Evolutionary conservation across 2,888 invertebrate genomes (phyloP).

Genomic region (Zelleria hepariella): DNA sequence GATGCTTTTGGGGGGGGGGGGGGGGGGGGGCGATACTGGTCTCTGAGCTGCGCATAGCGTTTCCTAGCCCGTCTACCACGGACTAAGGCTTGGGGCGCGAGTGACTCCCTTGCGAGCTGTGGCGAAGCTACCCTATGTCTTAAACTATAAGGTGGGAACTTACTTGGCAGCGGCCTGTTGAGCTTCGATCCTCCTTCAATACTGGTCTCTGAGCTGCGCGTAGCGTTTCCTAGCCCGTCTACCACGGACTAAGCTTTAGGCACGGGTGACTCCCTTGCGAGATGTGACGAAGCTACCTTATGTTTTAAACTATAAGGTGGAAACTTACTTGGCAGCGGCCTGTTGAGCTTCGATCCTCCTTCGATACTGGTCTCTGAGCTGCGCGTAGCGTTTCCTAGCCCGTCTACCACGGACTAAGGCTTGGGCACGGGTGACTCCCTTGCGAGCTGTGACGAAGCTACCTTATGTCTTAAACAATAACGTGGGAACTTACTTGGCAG

Average conservation of each 20-base stretch:
- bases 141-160: neutral
- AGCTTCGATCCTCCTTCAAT: constrained; percentile 80
- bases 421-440: neutral
- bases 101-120: constrained; percentile 75
- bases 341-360: constrained; percentile 78
- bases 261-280: constrained; percentile 76
- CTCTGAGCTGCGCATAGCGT: constrained; percentile 76
- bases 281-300: constrained; percentile 71
- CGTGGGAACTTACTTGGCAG: constrained; percentile 21
- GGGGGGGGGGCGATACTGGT: constrained; percentile 84
- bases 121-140: constrained; percentile 54
- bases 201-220: constrained; percentile 78
- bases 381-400: neutral
- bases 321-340: constrained; percentile 38
- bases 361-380: constrained; percentile 70
- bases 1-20: no score
- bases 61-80: constrained; percentile 83
- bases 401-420: neutral
- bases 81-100: constrained; percentile 84
- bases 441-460: neutral
- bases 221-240: constrained; percentile 78
- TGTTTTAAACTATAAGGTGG: no score
- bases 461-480: no score
- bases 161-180: constrained; percentile 74
- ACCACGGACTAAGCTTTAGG: constrained; percentile 89